phyloP scores from a whole-genome alignment of 2,113 vertebrate species.

The Tetrax tetrax region DNA sequence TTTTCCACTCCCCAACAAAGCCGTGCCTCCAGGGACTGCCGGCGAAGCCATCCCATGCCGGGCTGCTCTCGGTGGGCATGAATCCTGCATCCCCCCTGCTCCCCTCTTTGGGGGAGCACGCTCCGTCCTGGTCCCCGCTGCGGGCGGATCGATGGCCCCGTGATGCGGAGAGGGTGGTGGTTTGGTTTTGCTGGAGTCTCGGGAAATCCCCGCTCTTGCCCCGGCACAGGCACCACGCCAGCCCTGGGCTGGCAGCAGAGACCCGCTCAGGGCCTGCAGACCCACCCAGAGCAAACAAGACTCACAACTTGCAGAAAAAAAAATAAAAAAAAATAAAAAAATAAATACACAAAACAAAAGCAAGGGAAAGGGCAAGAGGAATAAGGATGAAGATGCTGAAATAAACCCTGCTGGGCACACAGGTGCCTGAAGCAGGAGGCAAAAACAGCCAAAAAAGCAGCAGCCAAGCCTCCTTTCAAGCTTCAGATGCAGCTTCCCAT shows the following conservation, averaged over 20 bases:
- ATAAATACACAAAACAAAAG: background rate
- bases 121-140: background rate
- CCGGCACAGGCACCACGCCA: fast-evolving
- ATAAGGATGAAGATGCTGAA: background rate
- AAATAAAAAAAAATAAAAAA: too few relatives aligned
- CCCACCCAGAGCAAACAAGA: background rate
- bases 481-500: background rate
- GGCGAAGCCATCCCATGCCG: background rate
- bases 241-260: background rate
- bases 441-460: background rate
- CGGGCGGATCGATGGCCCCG: fast-evolving
- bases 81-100: background rate
- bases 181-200: background rate
- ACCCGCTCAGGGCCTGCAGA: background rate
- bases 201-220: background rate
- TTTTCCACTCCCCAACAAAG: background rate
- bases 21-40: background rate
- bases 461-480: background rate
- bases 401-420: background rate
- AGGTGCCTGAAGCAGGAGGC: background rate
- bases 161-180: background rate
- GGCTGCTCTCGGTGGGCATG: background rate
- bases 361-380: background rate
- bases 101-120: fast-evolving
- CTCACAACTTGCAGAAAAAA: background rate